These are phyloP conservation scores for Sturmia bella DNA, from an alignment of 2,888 invertebrate species.

Conservation along the genomic window DNA sequence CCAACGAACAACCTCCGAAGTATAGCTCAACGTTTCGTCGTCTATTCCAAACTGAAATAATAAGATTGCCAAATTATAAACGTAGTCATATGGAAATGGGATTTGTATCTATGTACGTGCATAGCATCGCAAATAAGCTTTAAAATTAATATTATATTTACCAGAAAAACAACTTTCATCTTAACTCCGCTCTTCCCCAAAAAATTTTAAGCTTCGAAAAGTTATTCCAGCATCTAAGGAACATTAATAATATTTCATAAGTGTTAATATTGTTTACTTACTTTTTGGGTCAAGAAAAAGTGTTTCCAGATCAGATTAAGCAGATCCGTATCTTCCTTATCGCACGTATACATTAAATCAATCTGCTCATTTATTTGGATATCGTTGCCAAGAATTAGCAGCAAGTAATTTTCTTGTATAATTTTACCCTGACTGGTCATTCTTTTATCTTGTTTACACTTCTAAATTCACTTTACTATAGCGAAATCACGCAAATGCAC, in stretches of 20 bases:
- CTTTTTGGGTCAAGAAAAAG: slow-evolving; percentile 59
- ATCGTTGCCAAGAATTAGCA: slow-evolving; percentile 47
- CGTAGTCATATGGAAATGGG: slow-evolving; percentile 50
- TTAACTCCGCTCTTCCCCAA: slow-evolving; percentile 60
- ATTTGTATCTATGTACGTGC: slow-evolving; percentile 56
- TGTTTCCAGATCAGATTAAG: slow-evolving; percentile 49
- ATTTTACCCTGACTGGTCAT: slow-evolving; percentile 34
- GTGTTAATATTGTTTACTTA: slow-evolving; percentile 53
- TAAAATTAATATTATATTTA: no score
- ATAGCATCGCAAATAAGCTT: slow-evolving; percentile 50
- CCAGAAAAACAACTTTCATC: no score
- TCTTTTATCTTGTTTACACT: slow-evolving; percentile 25
- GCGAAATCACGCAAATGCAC: slow-evolving; percentile 2
- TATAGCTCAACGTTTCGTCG: slow-evolving; percentile 54
- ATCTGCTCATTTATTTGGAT: slow-evolving; percentile 46
- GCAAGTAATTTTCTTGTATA: no score
- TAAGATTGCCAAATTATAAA: slow-evolving; percentile 56
- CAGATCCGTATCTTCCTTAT: no score
- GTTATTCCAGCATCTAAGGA: slow-evolving; percentile 59
- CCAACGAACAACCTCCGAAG: slow-evolving; percentile 54
- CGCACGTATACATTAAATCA: no score
- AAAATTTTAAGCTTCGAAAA: slow-evolving; percentile 56
- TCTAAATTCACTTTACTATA: slow-evolving; percentile 54
- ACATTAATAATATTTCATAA: slow-evolving; percentile 49
- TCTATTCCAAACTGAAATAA: slow-evolving; percentile 57